These are phyloP conservation scores for Rhynchomys soricoides DNA, from an alignment of 2,113 vertebrate species.

Conservation along the genomic window DNA sequence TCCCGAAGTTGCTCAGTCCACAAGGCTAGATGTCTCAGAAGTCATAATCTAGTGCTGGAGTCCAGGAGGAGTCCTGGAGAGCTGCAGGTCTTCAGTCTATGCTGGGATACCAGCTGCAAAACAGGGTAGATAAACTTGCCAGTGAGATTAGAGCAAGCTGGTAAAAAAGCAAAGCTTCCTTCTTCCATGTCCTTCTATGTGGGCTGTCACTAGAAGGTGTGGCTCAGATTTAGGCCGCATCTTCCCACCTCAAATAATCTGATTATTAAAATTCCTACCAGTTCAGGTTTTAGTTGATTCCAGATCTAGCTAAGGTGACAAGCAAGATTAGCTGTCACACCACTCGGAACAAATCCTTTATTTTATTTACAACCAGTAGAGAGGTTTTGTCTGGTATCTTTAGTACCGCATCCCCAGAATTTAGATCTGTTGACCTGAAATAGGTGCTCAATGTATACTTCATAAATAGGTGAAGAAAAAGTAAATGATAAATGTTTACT, in stretches of 20 bases:
- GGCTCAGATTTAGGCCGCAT: background rate
- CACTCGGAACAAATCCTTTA: background rate
- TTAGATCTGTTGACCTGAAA: background rate
- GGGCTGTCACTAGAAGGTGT: background rate
- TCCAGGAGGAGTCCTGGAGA: background rate
- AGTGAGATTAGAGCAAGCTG: background rate
- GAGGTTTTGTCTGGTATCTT: background rate
- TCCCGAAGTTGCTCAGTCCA: background rate
- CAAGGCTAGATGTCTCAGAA: background rate
- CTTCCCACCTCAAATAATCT: background rate
- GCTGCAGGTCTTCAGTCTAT: background rate
- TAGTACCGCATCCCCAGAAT: background rate
- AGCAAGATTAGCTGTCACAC: background rate
- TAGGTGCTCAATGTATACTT: background rate
- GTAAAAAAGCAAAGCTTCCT: background rate
- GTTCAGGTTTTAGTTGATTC: background rate
- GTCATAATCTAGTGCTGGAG: background rate
- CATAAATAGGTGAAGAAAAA: background rate
- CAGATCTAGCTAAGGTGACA: background rate
- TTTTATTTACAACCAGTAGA: background rate
- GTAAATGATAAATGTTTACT: background rate
- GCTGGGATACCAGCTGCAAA: background rate
- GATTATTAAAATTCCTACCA: background rate
- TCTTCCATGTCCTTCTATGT: too few relatives aligned
- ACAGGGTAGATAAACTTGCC: background rate